Conservation (phyloP, 2,113 vertebrate genomes). For the Pelvicachromis taeniatus region DNA sequence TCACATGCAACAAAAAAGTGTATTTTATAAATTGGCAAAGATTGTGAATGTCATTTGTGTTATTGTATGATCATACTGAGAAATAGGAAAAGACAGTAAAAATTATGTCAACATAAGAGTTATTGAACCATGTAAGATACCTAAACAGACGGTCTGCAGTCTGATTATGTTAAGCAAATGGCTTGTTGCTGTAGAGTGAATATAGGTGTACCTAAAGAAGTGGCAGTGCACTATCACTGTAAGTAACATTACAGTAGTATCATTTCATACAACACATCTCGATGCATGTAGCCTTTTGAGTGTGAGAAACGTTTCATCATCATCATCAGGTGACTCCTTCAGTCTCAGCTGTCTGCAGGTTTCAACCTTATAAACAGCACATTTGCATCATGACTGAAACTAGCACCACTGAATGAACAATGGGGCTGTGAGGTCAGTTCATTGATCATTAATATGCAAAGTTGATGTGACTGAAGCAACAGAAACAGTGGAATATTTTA, state of each 20-base stretch:
- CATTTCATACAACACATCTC: background rate
- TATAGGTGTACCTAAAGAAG: background rate
- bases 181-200: background rate
- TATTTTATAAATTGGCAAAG: background rate
- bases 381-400: background rate
- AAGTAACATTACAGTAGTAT: background rate
- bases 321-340: accelerated
- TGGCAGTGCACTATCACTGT: background rate
- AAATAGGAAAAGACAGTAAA: background rate
- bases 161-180: background rate
- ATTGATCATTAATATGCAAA: background rate
- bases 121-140: background rate
- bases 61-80: background rate
- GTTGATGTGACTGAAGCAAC: accelerated
- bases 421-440: background rate
- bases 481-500: background rate
- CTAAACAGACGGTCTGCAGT: background rate
- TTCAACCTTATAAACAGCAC: background rate
- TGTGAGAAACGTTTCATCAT: background rate
- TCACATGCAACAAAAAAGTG: background rate
- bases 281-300: background rate
- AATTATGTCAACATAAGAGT: background rate
- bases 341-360: background rate
- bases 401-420: background rate
- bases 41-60: background rate